Percentiles rank a stretch among this genome's conserved stretches.
These are phyloP conservation scores for Salvelinus namaycush DNA, from an alignment of 2,113 vertebrate genomes.

Conservation along the genomic window DNA sequence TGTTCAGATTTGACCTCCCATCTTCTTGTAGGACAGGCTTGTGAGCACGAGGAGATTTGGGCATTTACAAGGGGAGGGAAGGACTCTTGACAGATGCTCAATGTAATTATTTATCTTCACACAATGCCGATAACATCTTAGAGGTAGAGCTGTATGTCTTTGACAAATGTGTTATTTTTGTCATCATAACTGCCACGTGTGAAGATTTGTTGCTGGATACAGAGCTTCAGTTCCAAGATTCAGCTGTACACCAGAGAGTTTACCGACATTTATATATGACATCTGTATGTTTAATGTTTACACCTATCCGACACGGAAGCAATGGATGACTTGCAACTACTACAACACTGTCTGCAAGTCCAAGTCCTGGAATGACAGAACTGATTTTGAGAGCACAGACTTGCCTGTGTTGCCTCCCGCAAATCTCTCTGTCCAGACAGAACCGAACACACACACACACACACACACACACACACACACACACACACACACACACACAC, in stretches of 20 bases:
- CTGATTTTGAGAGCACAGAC: not conserved
- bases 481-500: too few relatives aligned
- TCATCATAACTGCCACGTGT: not conserved
- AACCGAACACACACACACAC: conserved; percentile 9
- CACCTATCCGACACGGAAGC: not conserved
- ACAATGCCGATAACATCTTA: too few relatives aligned
- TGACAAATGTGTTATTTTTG: conserved; percentile 1
- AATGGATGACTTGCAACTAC: not conserved
- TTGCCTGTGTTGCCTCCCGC: not conserved
- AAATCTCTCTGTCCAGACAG: conserved; percentile 28
- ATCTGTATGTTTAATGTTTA: not conserved
- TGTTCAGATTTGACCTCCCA: not conserved
- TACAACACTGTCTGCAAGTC: too few relatives aligned
- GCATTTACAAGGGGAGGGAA: not conserved
- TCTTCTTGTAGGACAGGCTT: not conserved
- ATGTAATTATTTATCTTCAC: not conserved
- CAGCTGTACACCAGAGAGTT: not conserved
- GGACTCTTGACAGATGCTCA: not conserved
- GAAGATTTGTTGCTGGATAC: not conserved
- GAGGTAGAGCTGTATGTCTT: not conserved
- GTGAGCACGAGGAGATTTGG: not conserved
- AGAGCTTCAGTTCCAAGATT: not conserved
- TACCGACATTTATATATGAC: not conserved
- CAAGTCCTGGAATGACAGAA: conserved; percentile 8
- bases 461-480: too few relatives aligned